phyloP scores from a whole-genome alignment of 2,888 invertebrate species.

The Apocheima hispidaria region DNA sequence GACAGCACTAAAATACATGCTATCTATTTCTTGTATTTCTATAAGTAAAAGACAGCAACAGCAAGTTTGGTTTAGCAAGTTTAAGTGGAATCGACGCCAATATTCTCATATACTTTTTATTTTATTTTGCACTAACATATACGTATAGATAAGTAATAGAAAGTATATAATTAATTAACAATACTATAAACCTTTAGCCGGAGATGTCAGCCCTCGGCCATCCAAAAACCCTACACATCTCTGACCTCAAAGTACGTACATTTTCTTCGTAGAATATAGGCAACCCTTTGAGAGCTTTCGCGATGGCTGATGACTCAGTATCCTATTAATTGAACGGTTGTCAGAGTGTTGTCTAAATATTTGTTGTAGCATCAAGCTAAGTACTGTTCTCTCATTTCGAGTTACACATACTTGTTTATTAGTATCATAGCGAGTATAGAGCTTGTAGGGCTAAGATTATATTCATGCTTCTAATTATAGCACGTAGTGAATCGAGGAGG shows the following conservation, averaged over 20 bases:
- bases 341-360: slow-evolving; percentile 55
- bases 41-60: too few species aligned
- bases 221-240: slow-evolving; percentile 3
- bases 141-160: too few species aligned
- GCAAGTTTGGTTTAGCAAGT: too few species aligned
- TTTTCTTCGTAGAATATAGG: slow-evolving; percentile 19
- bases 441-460: not conserved
- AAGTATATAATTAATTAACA: too few species aligned
- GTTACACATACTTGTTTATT: slow-evolving; percentile 36
- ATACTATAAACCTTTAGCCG: not conserved
- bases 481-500: too few species aligned
- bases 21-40: too few species aligned
- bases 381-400: slow-evolving; percentile 38
- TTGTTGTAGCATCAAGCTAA: slow-evolving; percentile 47
- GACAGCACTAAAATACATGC: too few species aligned
- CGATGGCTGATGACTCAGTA: slow-evolving; percentile 70
- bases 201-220: not conserved
- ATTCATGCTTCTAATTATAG: not conserved
- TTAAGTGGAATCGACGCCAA: too few species aligned
- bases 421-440: not conserved
- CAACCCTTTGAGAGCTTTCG: slow-evolving; percentile 62
- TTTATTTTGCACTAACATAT: not conserved
- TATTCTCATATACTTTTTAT: too few species aligned
- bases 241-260: slow-evolving; percentile 33
- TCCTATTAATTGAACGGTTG: slow-evolving; percentile 50